Evolutionary conservation across 2,797 vertebrate genomes (phyloP).

Genomic region (Fundulus diaphanus): DNA sequence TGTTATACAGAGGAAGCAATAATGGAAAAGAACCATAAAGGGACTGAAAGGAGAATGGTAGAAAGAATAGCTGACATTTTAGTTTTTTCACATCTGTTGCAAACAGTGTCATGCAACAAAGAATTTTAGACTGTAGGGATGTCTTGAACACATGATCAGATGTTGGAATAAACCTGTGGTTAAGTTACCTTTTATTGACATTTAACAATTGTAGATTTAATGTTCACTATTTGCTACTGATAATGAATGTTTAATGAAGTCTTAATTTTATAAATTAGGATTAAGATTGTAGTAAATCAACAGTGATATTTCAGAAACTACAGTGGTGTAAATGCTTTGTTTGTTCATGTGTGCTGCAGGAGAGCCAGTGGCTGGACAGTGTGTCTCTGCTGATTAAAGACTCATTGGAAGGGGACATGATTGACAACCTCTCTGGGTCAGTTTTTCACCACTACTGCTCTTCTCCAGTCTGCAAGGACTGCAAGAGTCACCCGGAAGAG

Average conservation of each 20-base stretch:
- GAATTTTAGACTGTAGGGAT: not conserved
- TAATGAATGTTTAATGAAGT: not conserved
- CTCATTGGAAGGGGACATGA: slow-evolving; percentile 95
- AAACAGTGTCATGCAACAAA: not conserved
- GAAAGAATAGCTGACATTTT: not conserved
- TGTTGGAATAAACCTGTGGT: not conserved
- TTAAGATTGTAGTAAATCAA: not conserved
- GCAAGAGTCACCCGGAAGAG: slow-evolving; percentile 90
- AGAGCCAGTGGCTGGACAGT: slow-evolving; percentile 98
- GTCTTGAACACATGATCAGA: not conserved
- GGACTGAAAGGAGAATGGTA: not conserved
- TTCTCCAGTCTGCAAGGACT: slow-evolving; percentile 87
- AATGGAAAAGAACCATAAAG: not conserved
- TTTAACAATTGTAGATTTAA: not conserved
- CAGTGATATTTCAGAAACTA: not conserved
- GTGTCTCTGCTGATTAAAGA: slow-evolving; percentile 98
- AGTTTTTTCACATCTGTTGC: not conserved
- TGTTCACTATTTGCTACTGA: not conserved
- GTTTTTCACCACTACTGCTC: slow-evolving; percentile 97
- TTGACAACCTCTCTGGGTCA: slow-evolving; percentile 97
- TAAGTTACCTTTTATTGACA: not conserved
- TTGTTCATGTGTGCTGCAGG: slow-evolving; percentile 80
- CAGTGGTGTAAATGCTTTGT: not conserved
- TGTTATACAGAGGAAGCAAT: slow-evolving; percentile 3
- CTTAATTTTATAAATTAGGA: not conserved